Base-by-base conservation (phyloP, 2,797 vertebrate species). In the Amblyopsis hoosieri region DNA sequence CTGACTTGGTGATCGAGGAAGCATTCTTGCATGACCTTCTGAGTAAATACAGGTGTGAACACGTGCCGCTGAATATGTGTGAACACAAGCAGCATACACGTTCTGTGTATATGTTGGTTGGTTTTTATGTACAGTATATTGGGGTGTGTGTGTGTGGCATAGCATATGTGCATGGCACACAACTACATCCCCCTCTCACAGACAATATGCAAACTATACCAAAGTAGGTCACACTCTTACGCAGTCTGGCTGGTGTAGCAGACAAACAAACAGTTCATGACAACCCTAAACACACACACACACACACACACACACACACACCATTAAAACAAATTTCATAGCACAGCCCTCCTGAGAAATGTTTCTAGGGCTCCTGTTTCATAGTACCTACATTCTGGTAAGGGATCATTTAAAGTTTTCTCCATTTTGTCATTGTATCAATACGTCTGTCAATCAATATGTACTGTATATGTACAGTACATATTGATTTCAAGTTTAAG, bases 211-310 rank as follows among this genome's bases (percentile, higher is more conserved):
- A 84, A 72, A 74, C 51, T 42, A 45, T 71, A 14, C 64, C 60
- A 78, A 87, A 85, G 85, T 85, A 84, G 83, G 85, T 85, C 85
- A 87, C 63, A 64, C 67, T 31, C 33, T 8, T 12, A 73, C 52
- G 78, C 63, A 29, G 76, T 68, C 69, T 66, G 76, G 76, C 73
- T 76, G 76, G 69, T 69, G 66, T 45, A 15, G 47, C 6, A 67
- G 65, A 70, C 50, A 1, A 61, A 60, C 62, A n/a, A 42, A 45
- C 9, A 66, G 3, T 29, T 29, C 23, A 69, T 54, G 48, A 74
- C 68, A 57, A 63, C 33, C 0, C 2, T 2, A 52, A 63, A 47
- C 67, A 69, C 53, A 29, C 49, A 61, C 50, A 17, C 45, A 45
- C 42, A 45, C 42, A 58, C 45, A 19, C 42, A 45, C 42, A 58